phyloP scores from a whole-genome alignment of 1,140 invertebrate species.

The Oryctes rhinoceros region DNA sequence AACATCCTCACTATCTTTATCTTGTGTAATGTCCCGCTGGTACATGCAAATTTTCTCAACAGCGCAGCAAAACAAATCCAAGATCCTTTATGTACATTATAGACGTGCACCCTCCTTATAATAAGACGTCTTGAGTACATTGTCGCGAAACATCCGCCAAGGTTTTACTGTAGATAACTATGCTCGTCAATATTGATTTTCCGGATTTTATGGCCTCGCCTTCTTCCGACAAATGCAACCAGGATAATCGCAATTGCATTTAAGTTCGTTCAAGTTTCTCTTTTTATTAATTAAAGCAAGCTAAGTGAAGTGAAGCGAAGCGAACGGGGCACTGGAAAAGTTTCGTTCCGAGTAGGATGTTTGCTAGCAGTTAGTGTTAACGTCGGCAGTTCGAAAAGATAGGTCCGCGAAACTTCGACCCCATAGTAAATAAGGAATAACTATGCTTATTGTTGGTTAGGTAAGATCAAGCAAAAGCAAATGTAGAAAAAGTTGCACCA shows the following conservation, averaged over 20 bases:
- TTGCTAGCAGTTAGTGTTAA: constrained; percentile 23
- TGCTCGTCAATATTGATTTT: constrained; percentile 22
- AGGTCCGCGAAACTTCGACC: not conserved
- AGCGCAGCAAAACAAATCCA: not conserved
- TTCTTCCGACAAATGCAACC: not conserved
- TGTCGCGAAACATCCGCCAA: not conserved
- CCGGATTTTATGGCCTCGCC: not conserved
- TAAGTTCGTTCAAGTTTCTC: not conserved
- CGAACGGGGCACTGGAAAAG: not conserved
- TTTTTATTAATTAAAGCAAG: constrained; percentile 24
- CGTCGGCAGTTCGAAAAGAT: constrained; percentile 15
- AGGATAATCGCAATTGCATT: constrained; percentile 23
- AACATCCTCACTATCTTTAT: not conserved
- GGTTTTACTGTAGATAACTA: not conserved
- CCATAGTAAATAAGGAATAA: not conserved
- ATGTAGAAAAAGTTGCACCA: not conserved
- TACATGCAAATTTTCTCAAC: not conserved
- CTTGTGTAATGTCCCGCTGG: not conserved
- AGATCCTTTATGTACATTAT: not conserved
- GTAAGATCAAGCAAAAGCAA: not conserved
- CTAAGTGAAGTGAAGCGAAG: not conserved
- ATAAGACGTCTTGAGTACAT: not conserved
- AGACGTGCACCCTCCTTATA: not conserved
- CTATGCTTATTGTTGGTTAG: not conserved
- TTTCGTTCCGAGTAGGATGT: not conserved